A percentile compares a stretch with the other conserved stretches of the same genome.
Evolutionary conservation across 2,113 vertebrate genomes (phyloP).

Genomic region (Eulacestoma nigropectus): DNA sequence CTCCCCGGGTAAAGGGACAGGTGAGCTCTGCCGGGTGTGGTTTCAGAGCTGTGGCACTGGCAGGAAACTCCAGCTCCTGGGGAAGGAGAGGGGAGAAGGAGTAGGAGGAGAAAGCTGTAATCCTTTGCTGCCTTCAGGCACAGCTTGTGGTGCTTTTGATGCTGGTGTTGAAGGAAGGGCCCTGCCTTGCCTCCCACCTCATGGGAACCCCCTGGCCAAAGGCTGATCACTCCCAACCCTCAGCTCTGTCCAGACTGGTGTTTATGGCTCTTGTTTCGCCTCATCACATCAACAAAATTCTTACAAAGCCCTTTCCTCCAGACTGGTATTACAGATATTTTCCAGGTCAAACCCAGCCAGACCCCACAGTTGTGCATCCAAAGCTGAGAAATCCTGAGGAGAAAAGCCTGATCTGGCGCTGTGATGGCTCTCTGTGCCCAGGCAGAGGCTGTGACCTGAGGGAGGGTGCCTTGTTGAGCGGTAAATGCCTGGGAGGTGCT

Average conservation of each 20-base stretch:
- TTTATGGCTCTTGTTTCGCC: neutral
- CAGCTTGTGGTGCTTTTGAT: neutral
- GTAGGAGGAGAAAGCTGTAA: neutral
- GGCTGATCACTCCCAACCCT: accelerated
- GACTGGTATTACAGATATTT: accelerated
- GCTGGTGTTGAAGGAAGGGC: neutral
- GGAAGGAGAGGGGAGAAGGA: neutral
- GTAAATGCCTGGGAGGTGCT: neutral
- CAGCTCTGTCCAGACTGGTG: neutral
- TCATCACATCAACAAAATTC: neutral
- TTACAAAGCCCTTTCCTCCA: neutral
- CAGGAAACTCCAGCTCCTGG: neutral
- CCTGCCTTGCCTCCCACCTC: neutral
- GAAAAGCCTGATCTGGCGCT: neutral
- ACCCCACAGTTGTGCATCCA: neutral
- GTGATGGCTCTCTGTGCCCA: accelerated
- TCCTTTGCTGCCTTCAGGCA: neutral
- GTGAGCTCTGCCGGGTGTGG: neutral
- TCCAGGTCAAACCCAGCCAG: neutral
- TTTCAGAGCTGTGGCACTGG: neutral
- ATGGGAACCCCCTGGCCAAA: neutral
- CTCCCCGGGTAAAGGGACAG: accelerated
- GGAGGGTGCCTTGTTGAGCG: neutral
- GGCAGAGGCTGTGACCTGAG: neutral
- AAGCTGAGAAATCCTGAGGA: neutral